phyloP scores from a whole-genome alignment of 2,797 vertebrate species.

The Bufotes viridis region DNA sequence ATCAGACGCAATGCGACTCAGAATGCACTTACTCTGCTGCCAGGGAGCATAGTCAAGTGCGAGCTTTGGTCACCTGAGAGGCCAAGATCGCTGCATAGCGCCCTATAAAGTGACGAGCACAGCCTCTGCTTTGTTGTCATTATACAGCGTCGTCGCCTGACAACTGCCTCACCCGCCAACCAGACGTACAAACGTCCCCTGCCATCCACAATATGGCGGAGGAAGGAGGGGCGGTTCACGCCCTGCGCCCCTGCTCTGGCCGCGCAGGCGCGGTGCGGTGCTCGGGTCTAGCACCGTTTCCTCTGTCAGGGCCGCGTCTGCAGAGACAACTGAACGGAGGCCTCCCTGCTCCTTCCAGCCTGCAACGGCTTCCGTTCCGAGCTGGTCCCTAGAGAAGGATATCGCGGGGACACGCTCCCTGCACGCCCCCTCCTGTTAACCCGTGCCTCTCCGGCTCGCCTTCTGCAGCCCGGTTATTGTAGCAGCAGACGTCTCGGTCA shows the following conservation, averaged over 20 bases:
- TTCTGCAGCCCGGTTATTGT: background rate
- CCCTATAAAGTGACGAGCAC: too few species aligned
- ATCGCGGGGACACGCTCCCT: background rate
- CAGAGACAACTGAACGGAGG: constrained; percentile 49
- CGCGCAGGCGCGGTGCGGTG: constrained; percentile 71
- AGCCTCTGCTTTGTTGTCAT: background rate
- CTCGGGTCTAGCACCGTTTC: constrained; percentile 70
- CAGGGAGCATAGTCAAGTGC: too few species aligned
- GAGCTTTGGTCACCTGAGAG: too few species aligned
- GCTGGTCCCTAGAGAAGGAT: background rate
- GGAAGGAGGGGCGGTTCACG: constrained; percentile 17
- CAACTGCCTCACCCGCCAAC: background rate
- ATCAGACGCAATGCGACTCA: too few species aligned
- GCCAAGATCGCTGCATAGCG: too few species aligned
- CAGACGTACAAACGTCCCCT: background rate
- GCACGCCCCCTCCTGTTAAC: background rate
- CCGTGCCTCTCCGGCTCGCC: background rate
- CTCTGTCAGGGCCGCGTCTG: constrained; percentile 64
- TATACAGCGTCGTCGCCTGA: background rate
- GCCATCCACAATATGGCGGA: constrained; percentile 48
- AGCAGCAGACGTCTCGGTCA: background rate
- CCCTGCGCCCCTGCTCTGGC: constrained; percentile 54
- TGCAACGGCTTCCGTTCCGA: background rate
- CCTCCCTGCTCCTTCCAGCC: background rate
- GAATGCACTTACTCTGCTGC: too few species aligned